Base-by-base conservation (phyloP, 2,888 invertebrate species). In the Cryptops parisi region DNA sequence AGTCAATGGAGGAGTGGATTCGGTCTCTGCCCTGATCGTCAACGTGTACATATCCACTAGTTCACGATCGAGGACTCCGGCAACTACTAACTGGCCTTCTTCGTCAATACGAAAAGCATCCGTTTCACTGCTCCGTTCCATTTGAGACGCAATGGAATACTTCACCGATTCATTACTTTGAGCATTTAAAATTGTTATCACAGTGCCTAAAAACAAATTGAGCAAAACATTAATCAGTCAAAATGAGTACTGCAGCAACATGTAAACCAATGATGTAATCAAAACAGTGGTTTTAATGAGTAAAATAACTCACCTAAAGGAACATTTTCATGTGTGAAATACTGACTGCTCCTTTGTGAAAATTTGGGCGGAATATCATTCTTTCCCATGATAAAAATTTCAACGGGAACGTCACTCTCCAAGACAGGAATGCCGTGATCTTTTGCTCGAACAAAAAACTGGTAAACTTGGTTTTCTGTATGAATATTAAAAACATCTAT, bases 381-480 rank as follows among this genome's bases (percentile, higher is more conserved):
- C 1, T 79, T 70, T 47, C 78, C 78, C 74, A 84, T 82, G 60
- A 94, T 78, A 65, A 79, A 77, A 61, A 94, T 78, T 55, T 79
- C 78, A 25, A 94, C 79, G 4, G 90, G 83, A 52, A 88, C 84
- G 66, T 88, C 85, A 39, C 79, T 78, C 67, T 86, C 82, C 57
- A 71, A 67, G 1, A 68, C 65, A 43, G 83, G 78, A 54, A 76
- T 78, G 15, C 90, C 90, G 63, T 77, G 77, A 72, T 94, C 93
- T 50, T 79, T 79, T 17, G 89, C 94, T 56, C 87, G 78, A 50
- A 94, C 82, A 72, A 91, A 90, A 68, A 93, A 84, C 71, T 87
- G 87, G 68, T 88, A 81, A 52, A 81, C 75, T 68, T 83, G 79
- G 55, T 82, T 82, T 66, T 79, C 84, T 82, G 63, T 46, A 72